These are phyloP conservation scores for Calliopum simillimum DNA, from an alignment of 2,888 invertebrate species.

Conservation along the genomic window DNA sequence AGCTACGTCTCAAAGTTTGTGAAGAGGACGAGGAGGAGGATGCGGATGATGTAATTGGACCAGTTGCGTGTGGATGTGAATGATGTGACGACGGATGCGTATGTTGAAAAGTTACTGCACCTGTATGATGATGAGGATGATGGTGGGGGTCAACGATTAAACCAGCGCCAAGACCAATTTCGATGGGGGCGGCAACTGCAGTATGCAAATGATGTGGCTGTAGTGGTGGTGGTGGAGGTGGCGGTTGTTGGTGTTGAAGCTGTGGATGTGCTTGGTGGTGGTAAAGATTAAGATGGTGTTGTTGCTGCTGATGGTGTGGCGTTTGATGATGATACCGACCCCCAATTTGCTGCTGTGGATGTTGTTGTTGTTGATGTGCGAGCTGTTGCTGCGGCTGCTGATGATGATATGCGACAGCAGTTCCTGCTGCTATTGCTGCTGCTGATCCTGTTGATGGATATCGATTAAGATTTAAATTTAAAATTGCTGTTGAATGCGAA, in stretches of 20 bases:
- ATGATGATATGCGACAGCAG: slow-evolving; percentile 50
- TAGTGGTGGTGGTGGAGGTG: not conserved
- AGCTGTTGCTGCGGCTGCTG: slow-evolving; percentile 43
- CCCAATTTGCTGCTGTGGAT: slow-evolving; percentile 16
- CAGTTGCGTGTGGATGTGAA: slow-evolving; percentile 38
- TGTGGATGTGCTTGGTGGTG: slow-evolving; percentile 39
- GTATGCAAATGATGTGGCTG: not conserved
- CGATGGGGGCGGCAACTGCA: slow-evolving; percentile 27
- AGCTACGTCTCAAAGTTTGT: slow-evolving; percentile 64
- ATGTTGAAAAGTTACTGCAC: slow-evolving; percentile 12
- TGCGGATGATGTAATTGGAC: slow-evolving; percentile 38
- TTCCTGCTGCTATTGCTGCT: slow-evolving; percentile 30
- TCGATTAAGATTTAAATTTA: slow-evolving; percentile 73
- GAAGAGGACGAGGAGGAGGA: slow-evolving; percentile 48
- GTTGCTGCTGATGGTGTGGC: slow-evolving; percentile 36
- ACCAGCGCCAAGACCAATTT: slow-evolving; percentile 35
- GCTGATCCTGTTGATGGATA: slow-evolving; percentile 56
- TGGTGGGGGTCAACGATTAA: slow-evolving; percentile 39
- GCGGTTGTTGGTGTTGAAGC: slow-evolving; percentile 20
- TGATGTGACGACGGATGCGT: slow-evolving; percentile 31
- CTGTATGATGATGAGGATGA: slow-evolving; percentile 26
- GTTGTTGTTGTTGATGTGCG: slow-evolving; percentile 19
- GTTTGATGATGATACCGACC: slow-evolving; percentile 22
- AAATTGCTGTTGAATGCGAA: slow-evolving; percentile 53
- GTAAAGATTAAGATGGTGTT: slow-evolving; percentile 40